Evolutionary conservation across 2,888 invertebrate genomes (phyloP).

Genomic region (Ophion slaviceki): DNA sequence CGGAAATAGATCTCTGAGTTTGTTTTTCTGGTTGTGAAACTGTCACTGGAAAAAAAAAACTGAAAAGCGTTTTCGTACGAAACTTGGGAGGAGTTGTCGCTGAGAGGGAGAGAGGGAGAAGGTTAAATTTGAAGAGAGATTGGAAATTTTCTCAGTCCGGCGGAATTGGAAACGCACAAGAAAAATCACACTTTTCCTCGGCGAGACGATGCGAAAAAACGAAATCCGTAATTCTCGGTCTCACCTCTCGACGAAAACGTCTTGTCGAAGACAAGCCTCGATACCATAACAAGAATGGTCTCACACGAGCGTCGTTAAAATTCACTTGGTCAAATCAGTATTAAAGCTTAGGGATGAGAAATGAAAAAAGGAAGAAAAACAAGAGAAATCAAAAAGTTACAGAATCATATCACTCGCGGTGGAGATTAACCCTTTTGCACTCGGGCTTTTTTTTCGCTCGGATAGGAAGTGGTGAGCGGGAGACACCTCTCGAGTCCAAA

Average conservation of each 20-base stretch:
- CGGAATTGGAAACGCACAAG: constrained; percentile 53
- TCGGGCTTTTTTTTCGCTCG: too few species aligned
- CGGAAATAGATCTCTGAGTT: constrained; percentile 42
- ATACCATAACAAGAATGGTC: constrained; percentile 59
- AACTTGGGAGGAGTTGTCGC: constrained; percentile 49
- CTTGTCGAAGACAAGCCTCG: constrained; percentile 33
- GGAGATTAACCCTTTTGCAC: constrained; percentile 58
- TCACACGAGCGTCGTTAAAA: constrained; percentile 69
- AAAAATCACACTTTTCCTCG: constrained; percentile 35
- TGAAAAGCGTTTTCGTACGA: constrained; percentile 41
- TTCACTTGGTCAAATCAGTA: constrained; percentile 79
- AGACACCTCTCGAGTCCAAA: too few species aligned
- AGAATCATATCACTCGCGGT: constrained; percentile 77
- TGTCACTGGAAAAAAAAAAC: constrained; percentile 16
- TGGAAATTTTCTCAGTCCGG: constrained; percentile 13
- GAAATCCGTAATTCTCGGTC: constrained; percentile 2
- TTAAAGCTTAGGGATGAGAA: constrained; percentile 69
- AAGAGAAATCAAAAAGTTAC: constrained; percentile 76
- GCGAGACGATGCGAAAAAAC: constrained; percentile 20
- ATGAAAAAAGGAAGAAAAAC: constrained; percentile 38
- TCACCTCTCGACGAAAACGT: constrained; percentile 43
- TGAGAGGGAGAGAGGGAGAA: constrained; percentile 28
- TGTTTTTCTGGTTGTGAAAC: constrained; percentile 39
- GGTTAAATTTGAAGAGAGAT: neutral
- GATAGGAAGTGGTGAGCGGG: too few species aligned